Evolutionary conservation across 1,140 invertebrate species (phyloP).

Genomic region (Hirudo medicinalis): DNA sequence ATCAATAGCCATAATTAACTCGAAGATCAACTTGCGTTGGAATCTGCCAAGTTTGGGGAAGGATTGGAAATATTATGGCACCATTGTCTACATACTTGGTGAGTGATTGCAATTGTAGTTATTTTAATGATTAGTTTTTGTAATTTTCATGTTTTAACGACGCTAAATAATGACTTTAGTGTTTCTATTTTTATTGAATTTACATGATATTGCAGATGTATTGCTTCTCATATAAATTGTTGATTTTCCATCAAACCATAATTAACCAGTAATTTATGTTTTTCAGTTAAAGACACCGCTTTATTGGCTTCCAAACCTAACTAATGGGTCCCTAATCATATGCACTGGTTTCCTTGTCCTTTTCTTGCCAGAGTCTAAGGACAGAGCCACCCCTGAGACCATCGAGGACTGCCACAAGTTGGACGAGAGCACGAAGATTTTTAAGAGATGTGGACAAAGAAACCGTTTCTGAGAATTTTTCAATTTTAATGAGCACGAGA

Average conservation of each 20-base stretch:
- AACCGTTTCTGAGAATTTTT: too few species aligned
- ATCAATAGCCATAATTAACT: background rate
- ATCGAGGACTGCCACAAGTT: slow-evolving; percentile 11
- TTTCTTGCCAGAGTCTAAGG: slow-evolving; percentile 16
- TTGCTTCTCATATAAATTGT: too few species aligned
- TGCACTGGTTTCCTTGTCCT: slow-evolving; percentile 9
- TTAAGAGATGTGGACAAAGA: too few species aligned
- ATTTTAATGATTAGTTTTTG: too few species aligned
- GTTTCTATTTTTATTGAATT: too few species aligned
- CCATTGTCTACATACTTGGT: slow-evolving; percentile 5
- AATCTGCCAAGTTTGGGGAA: slow-evolving; percentile 8
- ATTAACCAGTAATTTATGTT: too few species aligned
- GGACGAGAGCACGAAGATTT: background rate
- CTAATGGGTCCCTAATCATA: slow-evolving; percentile 8
- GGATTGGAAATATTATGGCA: slow-evolving; percentile 4
- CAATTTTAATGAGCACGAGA: too few species aligned
- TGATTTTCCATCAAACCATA: too few species aligned
- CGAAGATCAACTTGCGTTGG: slow-evolving; percentile 14
- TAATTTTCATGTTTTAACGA: too few species aligned
- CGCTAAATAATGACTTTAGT: too few species aligned
- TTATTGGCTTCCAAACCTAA: slow-evolving; percentile 12
- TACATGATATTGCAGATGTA: too few species aligned
- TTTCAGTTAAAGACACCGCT: background rate
- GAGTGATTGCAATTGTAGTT: background rate
- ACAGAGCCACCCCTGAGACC: slow-evolving; percentile 17